These are phyloP conservation scores for Probaryconus sp. DNA, from an alignment of 1,140 invertebrate genomes.

Conservation along the genomic window DNA sequence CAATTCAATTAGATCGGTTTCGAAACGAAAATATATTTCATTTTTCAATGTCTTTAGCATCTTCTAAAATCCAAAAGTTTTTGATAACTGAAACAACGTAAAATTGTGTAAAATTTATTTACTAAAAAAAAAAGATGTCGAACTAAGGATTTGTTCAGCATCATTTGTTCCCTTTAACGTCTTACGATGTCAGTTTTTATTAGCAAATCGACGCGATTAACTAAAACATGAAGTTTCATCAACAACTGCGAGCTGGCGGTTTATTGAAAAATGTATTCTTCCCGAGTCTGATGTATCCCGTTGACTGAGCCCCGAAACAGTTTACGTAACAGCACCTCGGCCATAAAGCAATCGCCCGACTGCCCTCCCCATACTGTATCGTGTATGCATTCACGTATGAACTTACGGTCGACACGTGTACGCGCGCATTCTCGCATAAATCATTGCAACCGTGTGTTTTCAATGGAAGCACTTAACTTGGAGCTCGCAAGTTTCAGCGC, in stretches of 20 bases:
- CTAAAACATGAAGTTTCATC: conserved; percentile 45
- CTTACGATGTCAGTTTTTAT: conserved; percentile 16
- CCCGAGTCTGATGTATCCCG: conserved; percentile 8
- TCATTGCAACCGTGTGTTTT: conserved; percentile 60
- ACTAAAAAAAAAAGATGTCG: conserved; percentile 11
- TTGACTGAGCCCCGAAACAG: conserved; percentile 45
- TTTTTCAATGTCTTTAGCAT: too few relatives aligned
- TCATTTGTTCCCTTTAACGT: conserved; percentile 19
- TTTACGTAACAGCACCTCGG: conserved; percentile 49
- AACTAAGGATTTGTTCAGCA: too few relatives aligned
- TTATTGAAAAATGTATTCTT: too few relatives aligned
- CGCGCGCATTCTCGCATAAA: conserved; percentile 54
- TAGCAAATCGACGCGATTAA: conserved; percentile 31
- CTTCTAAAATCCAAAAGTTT: too few relatives aligned
- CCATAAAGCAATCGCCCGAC: conserved; percentile 40
- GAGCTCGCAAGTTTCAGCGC: conserved; percentile 48
- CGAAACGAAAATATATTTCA: too few relatives aligned
- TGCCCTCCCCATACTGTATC: conserved; percentile 34
- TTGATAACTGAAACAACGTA: too few relatives aligned
- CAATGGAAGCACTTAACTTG: conserved; percentile 62
- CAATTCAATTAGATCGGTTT: too few relatives aligned
- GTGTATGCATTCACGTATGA: conserved; percentile 50
- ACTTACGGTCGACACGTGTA: conserved; percentile 52
- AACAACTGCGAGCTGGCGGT: background rate
- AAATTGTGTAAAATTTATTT: too few relatives aligned